Evolutionary conservation across 2,888 invertebrate genomes (phyloP), one percentile per base, ranked within the genome.

Genomic region (Galerucella nymphaeae): DNA sequence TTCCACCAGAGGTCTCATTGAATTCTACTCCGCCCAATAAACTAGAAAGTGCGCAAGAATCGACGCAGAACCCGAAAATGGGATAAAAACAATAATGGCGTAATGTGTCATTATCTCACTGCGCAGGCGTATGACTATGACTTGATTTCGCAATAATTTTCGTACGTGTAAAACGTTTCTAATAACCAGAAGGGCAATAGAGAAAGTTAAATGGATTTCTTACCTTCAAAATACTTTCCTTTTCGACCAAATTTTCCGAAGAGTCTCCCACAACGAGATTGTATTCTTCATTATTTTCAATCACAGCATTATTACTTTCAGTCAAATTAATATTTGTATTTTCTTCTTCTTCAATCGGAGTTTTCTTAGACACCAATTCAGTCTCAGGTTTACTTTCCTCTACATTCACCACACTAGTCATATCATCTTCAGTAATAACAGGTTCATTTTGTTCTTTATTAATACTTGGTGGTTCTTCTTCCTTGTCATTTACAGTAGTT

Each of bases 211-310:
- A 38, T 9, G 8, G 30, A 38, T 38, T 61, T 50, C 50, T 71
- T 77, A 80, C 80, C 75, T 80, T 89, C 2, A 95, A 84, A 59
- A 95, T 92, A 64, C 90, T 91, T 80, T 94, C 94, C 82, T 95
- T 95, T 38, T 83, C 82, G 5, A 82, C 83, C 63, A 82, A 45
- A 57, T 82, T 79, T 68, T 83, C 83, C 2, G 82, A 78, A 73
- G 82, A 77, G 74, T 82, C 82, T 14, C 75, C 73, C 20, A 73
- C 38, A 66, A 45, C 61, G 14, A 71, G 66, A 41, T 45, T 71
- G 41, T 20, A 66, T 13, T 75, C 75, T 71, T 75, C 72, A 20
- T 18, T 65, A 57, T 11, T 67, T 11, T 73, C 69, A 70, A 65
- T 67, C 71, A 71, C 73, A 69, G 73, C 38, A 66, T 61, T 48